Base-by-base conservation (phyloP, 2,113 vertebrate species). In the Hippocampus zosterae region DNA sequence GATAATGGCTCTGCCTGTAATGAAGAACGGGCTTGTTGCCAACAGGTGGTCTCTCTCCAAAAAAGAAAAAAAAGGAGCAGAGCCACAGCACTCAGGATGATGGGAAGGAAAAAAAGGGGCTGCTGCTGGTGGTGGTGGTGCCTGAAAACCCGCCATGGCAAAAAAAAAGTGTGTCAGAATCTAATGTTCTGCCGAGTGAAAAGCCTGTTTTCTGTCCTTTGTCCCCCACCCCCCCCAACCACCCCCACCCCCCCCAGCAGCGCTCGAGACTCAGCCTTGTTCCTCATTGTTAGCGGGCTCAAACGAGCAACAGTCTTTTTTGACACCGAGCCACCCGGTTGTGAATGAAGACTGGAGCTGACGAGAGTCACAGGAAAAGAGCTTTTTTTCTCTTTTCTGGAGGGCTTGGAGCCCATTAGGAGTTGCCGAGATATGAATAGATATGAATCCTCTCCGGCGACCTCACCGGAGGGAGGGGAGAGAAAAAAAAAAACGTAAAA, bases 271-370 rank as follows among this genome's bases (percentile, higher is more conserved):
- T 96, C 95, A 94, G 94, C 93, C 93, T 95, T 95, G 96, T 97
- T 95, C 95, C 88, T 93, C 94, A 95, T 98, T 96, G 95, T 96
- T 91, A 91, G 84, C 92, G 84, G 57, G 78, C 93, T 95, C 95
- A 94, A 97, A 98, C 95, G 96, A 95, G 94, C 92, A 95, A 95
- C 96, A 98, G 97, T 96, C 95, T 97, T 98, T 96, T 97, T 96
- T 96, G 95, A 97, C 95, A 95, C 95, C 92, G 95, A 96, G 95
- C 95, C 95, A 95, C 94, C 94, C 93, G 57, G 95, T 94, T 95
- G 95, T 95, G 95, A 96, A 98, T 94, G 96, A 96, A 95, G 95
- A 94, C 95, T 92, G 91, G 92, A 92, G 93, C 95, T 97, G 95
- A 96, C 95, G 94, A 96, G 96, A 96, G 96, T 95, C 96, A 95